Evolutionary conservation across 2,888 invertebrate genomes (phyloP).

Genomic region (Pharmacophagus antenor): DNA sequence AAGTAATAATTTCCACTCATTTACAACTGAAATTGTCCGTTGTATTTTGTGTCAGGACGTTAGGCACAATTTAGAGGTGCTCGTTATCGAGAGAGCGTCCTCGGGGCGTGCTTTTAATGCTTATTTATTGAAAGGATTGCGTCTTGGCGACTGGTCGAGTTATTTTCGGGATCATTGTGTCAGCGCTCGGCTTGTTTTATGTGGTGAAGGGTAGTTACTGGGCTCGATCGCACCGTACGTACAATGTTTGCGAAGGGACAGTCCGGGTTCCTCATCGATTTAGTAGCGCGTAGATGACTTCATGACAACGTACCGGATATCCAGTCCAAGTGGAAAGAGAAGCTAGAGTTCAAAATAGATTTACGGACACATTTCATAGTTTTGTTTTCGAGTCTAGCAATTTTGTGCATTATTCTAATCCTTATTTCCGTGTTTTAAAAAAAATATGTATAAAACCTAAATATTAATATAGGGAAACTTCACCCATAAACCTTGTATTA

Average conservation of each 20-base stretch:
- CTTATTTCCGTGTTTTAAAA: too few species aligned
- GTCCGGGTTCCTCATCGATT: slow-evolving; percentile 22
- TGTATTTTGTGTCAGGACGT: slow-evolving; percentile 36
- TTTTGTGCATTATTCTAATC: too few species aligned
- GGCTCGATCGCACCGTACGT: slow-evolving; percentile 20
- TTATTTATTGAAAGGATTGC: slow-evolving; percentile 74
- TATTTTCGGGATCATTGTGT: slow-evolving; percentile 71
- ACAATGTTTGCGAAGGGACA: slow-evolving; percentile 24
- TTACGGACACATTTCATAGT: too few species aligned
- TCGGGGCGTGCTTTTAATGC: slow-evolving; percentile 63
- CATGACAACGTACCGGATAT: slow-evolving; percentile 10
- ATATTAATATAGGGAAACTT: too few species aligned
- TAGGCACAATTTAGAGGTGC: slow-evolving; percentile 49
- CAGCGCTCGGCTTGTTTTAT: slow-evolving; percentile 61
- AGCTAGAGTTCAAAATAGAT: too few species aligned
- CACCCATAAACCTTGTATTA: too few species aligned
- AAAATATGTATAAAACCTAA: too few species aligned
- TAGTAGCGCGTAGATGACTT: slow-evolving; percentile 6
- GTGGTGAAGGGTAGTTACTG: slow-evolving; percentile 40
- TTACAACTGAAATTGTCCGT: slow-evolving; percentile 44
- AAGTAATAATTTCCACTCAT: slow-evolving; percentile 35
- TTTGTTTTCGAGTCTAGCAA: too few species aligned
- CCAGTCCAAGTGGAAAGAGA: neutral
- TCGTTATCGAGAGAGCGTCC: slow-evolving; percentile 57
- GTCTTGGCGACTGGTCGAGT: slow-evolving; percentile 55